Base-by-base conservation (phyloP, 2,113 vertebrate species). In the Pomatorhinus ruficollis region DNA sequence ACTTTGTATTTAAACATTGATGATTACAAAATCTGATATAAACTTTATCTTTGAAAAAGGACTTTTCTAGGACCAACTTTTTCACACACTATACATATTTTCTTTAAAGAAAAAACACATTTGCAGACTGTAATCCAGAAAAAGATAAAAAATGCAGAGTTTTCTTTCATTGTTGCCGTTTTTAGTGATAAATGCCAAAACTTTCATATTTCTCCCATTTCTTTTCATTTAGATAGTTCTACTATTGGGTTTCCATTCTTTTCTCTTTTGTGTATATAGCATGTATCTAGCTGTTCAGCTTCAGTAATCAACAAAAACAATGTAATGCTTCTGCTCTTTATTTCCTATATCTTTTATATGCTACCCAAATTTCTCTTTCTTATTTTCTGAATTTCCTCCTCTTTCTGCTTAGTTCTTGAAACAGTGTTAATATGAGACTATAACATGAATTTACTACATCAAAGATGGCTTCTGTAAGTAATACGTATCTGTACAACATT, bases 401-500 rank as follows among this genome's bases (percentile, higher is more conserved):
- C 14, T 60, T 89, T 89, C 45, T 61, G 22, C 50, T 37, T 72
- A 33, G 12, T 35, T 84, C 65, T 81, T 53, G 42, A 66, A 74
- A 16, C 5, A 8, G 3, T n/a, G 15, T 47, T 78, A 54, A 21
- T 39, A 30, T 21, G 22, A 77, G 16, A 57, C 31, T 54, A 6
- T 47, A 74, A 50, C 54, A 47, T 4, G 2, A 74, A 40, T 61
- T 84, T 49, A n/a, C 6, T 20, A 13, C n/a, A 25, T 57, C 27
- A 57, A 39, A 83, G 24, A 40, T 53, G 28, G 23, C 20, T 78
- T 21, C 24, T 66, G 2, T n/a, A 49, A 75, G 24, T 49, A 7
- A 5, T 31, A 23, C 0, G 1, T 45, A 33, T 60, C 45, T 1
- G 0, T 76, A 33, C 4, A 50, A 8, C 2, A 9, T 33, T 66